Conservation (phyloP, 2,888 invertebrate genomes). For the Nesidiocoris tenuis region DNA sequence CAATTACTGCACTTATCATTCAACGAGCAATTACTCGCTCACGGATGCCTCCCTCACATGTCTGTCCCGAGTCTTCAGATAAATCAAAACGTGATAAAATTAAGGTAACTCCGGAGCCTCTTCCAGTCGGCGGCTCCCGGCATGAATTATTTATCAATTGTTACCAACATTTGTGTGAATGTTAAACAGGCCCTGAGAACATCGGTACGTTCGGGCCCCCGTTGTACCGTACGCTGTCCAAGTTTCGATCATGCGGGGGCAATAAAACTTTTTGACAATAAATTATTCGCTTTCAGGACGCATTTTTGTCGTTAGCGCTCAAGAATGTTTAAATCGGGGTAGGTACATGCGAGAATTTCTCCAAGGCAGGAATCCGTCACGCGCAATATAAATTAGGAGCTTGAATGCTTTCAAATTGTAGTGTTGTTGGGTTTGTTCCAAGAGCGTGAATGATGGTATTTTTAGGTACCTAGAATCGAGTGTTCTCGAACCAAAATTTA, state of each 20-base stretch:
- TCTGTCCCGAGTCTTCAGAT: conserved; percentile 13
- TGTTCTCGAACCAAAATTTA: too few species aligned
- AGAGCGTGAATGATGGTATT: too few species aligned
- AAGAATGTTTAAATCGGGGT: too few species aligned
- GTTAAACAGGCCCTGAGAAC: conserved; percentile 31
- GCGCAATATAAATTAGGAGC: too few species aligned
- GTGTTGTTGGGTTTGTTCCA: too few species aligned
- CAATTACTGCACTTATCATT: conserved; percentile 38
- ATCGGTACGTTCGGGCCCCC: not conserved
- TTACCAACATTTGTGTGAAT: conserved; percentile 33
- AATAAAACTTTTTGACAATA: not conserved
- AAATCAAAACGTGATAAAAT: conserved; percentile 40
- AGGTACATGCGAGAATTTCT: too few species aligned
- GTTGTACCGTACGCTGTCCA: not conserved
- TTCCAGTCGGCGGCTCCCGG: not conserved
- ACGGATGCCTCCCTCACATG: not conserved
- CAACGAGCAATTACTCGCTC: conserved; percentile 23
- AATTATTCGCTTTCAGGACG: too few species aligned
- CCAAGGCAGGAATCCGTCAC: too few species aligned
- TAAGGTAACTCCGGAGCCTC: conserved; percentile 8
- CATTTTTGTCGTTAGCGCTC: too few species aligned
- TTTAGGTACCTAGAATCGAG: too few species aligned
- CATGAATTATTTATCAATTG: conserved; percentile 40
- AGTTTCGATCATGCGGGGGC: not conserved
- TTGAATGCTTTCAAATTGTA: too few species aligned